Conservation (phyloP, 2,888 invertebrate genomes). For the Pachydiplax longipennis region DNA sequence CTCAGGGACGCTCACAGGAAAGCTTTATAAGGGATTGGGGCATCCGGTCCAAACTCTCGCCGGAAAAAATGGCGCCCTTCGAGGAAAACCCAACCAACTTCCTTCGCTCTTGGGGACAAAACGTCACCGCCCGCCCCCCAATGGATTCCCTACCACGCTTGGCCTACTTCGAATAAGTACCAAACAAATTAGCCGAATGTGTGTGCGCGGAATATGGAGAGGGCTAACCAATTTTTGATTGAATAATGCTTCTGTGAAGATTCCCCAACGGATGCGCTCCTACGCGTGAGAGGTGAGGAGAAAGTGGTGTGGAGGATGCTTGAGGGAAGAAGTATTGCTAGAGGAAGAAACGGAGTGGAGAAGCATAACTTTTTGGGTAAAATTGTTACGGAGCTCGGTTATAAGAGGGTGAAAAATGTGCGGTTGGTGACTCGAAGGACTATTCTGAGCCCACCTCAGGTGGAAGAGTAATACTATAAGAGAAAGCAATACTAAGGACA, state of each 20-base stretch:
- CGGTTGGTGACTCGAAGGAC: too few species aligned
- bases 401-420: too few species aligned
- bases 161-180: not conserved
- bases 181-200: not conserved
- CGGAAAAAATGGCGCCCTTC: not conserved
- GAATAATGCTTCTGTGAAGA: not conserved
- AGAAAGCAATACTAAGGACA: too few species aligned
- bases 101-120: not conserved
- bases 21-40: conserved; percentile 11
- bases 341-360: too few species aligned
- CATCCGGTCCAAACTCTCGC: not conserved
- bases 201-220: not conserved
- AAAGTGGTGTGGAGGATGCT: too few species aligned
- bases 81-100: not conserved
- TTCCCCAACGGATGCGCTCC: not conserved
- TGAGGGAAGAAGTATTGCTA: too few species aligned
- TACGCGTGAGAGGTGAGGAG: not conserved
- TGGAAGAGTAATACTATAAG: too few species aligned
- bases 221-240: not conserved
- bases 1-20: not conserved
- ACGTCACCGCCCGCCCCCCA: not conserved
- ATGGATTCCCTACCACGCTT: not conserved
- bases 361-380: too few species aligned
- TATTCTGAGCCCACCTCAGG: too few species aligned
- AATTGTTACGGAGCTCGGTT: too few species aligned